phyloP scores from a whole-genome alignment of 1,140 invertebrate genomes.

The Drosophila kepulauana region DNA sequence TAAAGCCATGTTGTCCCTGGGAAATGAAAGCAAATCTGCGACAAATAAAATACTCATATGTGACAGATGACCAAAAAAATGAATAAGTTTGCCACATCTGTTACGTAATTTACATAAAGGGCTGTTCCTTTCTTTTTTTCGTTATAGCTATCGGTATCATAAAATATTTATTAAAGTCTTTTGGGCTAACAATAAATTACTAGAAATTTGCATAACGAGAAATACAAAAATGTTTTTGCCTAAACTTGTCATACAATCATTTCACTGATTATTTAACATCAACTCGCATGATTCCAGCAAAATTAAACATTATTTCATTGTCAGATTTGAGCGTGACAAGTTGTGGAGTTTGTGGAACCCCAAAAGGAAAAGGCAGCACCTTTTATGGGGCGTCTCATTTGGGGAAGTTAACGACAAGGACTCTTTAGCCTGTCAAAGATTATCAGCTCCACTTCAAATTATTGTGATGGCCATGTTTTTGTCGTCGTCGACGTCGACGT shows the following conservation, averaged over 20 bases:
- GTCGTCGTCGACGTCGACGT: background rate
- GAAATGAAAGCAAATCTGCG: constrained; percentile 18
- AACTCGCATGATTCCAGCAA: background rate
- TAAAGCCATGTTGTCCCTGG: constrained; percentile 2
- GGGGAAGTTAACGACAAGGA: constrained; percentile 41
- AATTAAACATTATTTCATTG: constrained; percentile 9
- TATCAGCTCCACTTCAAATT: constrained; percentile 67
- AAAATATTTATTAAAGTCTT: constrained; percentile 6
- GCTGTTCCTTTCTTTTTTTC: background rate
- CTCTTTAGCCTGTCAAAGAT: constrained; percentile 65
- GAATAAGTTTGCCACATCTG: constrained; percentile 50
- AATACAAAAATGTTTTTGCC: background rate
- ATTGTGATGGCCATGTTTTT: constrained; percentile 58
- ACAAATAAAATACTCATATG: constrained; percentile 38
- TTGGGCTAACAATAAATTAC: background rate
- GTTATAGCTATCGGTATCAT: background rate
- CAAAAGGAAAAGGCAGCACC: background rate
- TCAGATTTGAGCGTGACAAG: background rate
- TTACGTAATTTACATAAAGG: constrained; percentile 59
- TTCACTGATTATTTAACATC: background rate
- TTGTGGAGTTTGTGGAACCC: background rate
- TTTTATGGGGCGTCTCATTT: constrained; percentile 20
- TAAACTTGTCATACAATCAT: background rate
- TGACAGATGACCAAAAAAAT: constrained; percentile 44
- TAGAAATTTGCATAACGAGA: constrained; percentile 1